These are phyloP conservation scores for Anastrepha ludens DNA, from an alignment of 1,140 invertebrate species.

Conservation along the genomic window DNA sequence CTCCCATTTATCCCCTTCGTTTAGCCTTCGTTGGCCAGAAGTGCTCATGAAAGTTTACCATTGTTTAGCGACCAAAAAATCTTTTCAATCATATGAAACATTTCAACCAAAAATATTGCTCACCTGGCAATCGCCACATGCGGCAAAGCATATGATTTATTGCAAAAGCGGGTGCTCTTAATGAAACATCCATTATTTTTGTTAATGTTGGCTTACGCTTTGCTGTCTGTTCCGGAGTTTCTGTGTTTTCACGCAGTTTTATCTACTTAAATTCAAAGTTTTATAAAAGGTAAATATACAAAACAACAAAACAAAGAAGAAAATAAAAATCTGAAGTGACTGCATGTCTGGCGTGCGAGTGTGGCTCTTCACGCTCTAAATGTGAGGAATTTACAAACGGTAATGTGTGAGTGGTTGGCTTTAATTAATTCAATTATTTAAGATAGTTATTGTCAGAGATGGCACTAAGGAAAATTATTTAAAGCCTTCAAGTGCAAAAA, in stretches of 20 bases:
- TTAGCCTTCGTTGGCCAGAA: too few relatives aligned
- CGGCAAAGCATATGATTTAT: too few relatives aligned
- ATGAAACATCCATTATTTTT: not conserved
- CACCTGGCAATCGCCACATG: too few relatives aligned
- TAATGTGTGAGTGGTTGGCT: not conserved
- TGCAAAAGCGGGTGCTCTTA: too few relatives aligned
- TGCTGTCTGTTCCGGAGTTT: not conserved
- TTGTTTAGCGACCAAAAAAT: too few relatives aligned
- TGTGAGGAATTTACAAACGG: not conserved
- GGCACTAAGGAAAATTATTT: not conserved
- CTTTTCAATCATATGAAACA: too few relatives aligned
- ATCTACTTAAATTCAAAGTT: slow-evolving; percentile 23
- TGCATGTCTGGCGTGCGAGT: slow-evolving; percentile 10
- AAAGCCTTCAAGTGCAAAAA: too few relatives aligned
- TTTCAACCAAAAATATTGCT: too few relatives aligned
- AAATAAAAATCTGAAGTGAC: slow-evolving; percentile 17
- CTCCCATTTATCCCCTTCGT: too few relatives aligned
- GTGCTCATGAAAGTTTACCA: too few relatives aligned
- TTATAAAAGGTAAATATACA: not conserved
- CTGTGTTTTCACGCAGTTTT: slow-evolving; percentile 26
- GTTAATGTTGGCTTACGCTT: not conserved
- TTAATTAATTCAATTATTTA: slow-evolving; percentile 42
- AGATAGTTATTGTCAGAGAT: not conserved
- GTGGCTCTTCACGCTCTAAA: slow-evolving; percentile 32
- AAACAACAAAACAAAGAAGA: not conserved